Base-by-base conservation (phyloP, 1,140 invertebrate genomes). In the Drosophila subpulchrella region DNA sequence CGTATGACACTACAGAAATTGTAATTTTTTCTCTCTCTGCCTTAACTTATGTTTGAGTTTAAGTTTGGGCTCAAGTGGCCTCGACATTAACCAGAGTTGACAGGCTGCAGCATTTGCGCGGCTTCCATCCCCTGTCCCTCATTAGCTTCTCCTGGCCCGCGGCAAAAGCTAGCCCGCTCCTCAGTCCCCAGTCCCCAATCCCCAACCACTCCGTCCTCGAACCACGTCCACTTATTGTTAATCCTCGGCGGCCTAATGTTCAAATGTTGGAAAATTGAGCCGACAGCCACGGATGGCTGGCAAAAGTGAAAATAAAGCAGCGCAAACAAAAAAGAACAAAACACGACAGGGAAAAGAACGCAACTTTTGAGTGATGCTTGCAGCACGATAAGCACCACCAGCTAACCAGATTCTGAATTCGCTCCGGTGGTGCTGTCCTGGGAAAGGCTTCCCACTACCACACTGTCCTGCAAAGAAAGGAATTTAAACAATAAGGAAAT, bases 211-310 rank as follows among this genome's bases (percentile, higher is more conserved):
- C 34, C 53, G 3, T 11, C 36, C n/a, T 27, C 32, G 13, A 71
- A 44, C 55, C 47, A 46, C 57, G 54, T 68, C 65, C 56, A 81
- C 78, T 81, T 78, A 86, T 81, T 89, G 84, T 78, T 89, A 89
- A 89, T 89, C 84, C 84, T 89, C 80, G 55, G 56, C 70, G 84
- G 84, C 84, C 84, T 84, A 89, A 89, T 89, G 84, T 81, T 89
- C 84, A 89, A 81, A 89, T 89, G 84, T 89, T 89, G 84, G 84
- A 89, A 89, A 89, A 89, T 89, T 84, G 84, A 89, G 84, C 73
- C 73, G 80, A 77, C 73, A 88, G 75, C 65, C 65, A 44, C 15
- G 74, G 39, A 44, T 42, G 51, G 47, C 27, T 27, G 34, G 50
- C 24, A 66, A 65, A 60, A 75, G 17, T 68, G 56, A 71, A 63